Conservation (phyloP, 2,113 vertebrate species). For the Leucopternis melanops region DNA sequence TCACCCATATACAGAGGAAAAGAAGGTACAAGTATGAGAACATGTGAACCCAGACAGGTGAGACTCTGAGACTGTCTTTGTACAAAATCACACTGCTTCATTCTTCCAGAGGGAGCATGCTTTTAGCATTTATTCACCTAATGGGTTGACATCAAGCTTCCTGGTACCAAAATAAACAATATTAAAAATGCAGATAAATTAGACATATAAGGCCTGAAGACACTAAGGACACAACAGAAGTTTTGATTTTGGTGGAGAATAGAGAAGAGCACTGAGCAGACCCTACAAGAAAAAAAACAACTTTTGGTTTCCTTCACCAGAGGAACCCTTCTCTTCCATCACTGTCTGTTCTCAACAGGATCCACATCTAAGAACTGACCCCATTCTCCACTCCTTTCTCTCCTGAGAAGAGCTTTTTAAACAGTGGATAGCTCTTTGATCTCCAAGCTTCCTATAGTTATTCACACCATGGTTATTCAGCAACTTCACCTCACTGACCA, state of each 20-base stretch:
- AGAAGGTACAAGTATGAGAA: not conserved
- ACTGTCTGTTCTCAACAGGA: constrained; percentile 3
- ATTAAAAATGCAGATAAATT: not conserved
- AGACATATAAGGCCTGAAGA: not conserved
- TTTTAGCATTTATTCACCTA: not conserved
- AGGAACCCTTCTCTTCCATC: not conserved
- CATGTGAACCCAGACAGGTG: not conserved
- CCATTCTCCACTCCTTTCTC: not conserved
- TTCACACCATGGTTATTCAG: not conserved
- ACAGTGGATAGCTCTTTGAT: constrained; percentile 9
- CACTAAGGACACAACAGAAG: not conserved
- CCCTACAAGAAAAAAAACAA: not conserved
- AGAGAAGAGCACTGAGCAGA: not conserved
- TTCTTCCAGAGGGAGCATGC: not conserved
- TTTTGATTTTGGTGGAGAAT: not conserved
- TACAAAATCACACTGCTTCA: not conserved
- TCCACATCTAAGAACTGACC: not conserved
- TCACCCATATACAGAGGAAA: not conserved
- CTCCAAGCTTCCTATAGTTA: not conserved
- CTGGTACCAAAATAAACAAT: not conserved
- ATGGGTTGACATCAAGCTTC: not conserved
- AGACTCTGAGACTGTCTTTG: not conserved
- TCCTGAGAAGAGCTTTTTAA: constrained; percentile 1
- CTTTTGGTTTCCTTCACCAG: not conserved
- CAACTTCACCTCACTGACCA: not conserved